Percentiles rank a stretch among this genome's conserved stretches.
Conservation (phyloP, 2,113 vertebrate genomes). For the Strigops habroptila region DNA sequence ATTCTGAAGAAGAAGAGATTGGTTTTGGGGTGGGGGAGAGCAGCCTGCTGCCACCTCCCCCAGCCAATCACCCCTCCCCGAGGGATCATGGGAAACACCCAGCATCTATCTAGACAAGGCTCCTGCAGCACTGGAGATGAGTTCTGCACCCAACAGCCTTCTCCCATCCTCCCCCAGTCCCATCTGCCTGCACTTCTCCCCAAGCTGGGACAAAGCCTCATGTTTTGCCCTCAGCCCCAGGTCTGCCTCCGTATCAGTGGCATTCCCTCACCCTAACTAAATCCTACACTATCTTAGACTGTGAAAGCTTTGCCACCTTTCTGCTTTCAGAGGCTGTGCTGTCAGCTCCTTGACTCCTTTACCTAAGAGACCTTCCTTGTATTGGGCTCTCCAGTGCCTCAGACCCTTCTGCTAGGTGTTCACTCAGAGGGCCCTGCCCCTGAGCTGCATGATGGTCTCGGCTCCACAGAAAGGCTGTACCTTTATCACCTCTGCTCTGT, state of each 20-base stretch:
- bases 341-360: neutral
- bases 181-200: neutral
- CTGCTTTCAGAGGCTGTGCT: neutral
- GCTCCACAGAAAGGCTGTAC: neutral
- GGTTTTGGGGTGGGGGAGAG: neutral
- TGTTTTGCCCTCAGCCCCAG: neutral
- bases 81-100: neutral
- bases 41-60: neutral
- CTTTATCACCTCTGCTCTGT: neutral
- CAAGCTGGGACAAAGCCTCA: neutral
- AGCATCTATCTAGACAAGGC: neutral
- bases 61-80: neutral
- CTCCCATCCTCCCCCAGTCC: neutral
- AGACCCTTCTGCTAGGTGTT: neutral
- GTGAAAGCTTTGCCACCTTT: neutral
- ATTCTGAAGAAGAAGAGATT: slow-evolving; percentile 32
- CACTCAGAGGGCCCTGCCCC: too few relatives aligned
- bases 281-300: neutral
- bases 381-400: neutral
- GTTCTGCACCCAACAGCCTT: neutral
- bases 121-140: neutral
- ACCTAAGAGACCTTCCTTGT: neutral
- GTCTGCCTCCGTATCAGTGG: neutral
- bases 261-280: neutral
- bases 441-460: neutral